Conservation (phyloP, 2,797 vertebrate species). For the Dendrocincla fuliginosa region DNA sequence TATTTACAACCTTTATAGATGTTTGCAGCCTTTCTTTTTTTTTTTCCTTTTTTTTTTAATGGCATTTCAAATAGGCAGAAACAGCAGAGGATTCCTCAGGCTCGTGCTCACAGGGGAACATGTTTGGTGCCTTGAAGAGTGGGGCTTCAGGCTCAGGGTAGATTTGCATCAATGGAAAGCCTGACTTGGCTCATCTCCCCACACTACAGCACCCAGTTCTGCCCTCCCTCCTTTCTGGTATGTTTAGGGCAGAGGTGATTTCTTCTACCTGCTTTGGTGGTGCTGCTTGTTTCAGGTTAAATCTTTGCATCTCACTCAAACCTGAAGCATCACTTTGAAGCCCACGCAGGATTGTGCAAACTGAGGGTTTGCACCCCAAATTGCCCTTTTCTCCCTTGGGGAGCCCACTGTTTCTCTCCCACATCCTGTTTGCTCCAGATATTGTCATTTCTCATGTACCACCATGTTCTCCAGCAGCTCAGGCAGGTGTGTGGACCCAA, state of each 20-base stretch:
- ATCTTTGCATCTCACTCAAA: not conserved
- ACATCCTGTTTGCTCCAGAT: not conserved
- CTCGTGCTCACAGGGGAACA: rapidly evolving
- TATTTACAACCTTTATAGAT: not conserved
- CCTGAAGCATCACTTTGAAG: not conserved
- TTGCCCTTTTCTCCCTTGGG: not conserved
- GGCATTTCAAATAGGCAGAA: not conserved
- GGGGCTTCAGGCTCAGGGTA: rapidly evolving
- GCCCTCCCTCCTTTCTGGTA: not conserved
- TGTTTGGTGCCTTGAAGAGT: not conserved
- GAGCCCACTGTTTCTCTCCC: rapidly evolving
- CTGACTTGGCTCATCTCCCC: not conserved
- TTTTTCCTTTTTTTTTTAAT: not conserved
- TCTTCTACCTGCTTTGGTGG: not conserved
- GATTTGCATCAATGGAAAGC: not conserved
- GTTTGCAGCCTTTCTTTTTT: not conserved
- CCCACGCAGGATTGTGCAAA: not conserved
- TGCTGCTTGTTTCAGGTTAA: not conserved
- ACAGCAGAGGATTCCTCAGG: not conserved
- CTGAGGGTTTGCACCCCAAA: not conserved
- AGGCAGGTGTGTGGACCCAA: not conserved
- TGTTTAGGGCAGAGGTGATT: not conserved
- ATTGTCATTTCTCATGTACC: not conserved
- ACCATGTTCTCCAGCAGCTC: not conserved
- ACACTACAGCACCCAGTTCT: rapidly evolving